phyloP scores from a whole-genome alignment of 2,888 invertebrate genomes.

The Notodonta dromedarius region DNA sequence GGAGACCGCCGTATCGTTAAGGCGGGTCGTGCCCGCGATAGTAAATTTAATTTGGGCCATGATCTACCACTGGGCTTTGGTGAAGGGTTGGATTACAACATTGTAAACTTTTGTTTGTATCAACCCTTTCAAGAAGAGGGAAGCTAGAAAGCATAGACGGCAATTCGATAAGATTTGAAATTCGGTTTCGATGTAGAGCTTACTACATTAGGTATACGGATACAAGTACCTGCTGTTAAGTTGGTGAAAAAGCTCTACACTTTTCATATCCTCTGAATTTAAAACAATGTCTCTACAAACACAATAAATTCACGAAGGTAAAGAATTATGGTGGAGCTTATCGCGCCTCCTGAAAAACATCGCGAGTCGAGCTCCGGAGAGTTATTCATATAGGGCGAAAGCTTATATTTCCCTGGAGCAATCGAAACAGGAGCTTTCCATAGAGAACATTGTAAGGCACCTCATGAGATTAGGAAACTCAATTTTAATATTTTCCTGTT shows the following conservation, averaged over 20 bases:
- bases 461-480: slow-evolving; percentile 25
- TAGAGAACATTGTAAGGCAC: slow-evolving; percentile 54
- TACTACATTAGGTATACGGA: too few relatives aligned
- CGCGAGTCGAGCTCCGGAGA: slow-evolving; percentile 53
- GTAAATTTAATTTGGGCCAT: not conserved
- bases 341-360: slow-evolving; percentile 67
- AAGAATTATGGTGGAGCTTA: slow-evolving; percentile 69
- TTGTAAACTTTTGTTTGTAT: not conserved
- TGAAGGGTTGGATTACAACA: not conserved
- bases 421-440: slow-evolving; percentile 39
- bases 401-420: slow-evolving; percentile 71
- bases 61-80: not conserved
- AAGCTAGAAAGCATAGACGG: too few relatives aligned
- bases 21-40: slow-evolving; percentile 32
- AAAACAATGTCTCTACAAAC: slow-evolving; percentile 7
- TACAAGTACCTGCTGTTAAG: too few relatives aligned
- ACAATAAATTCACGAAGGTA: slow-evolving; percentile 53
- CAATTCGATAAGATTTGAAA: too few relatives aligned
- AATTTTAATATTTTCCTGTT: too few relatives aligned
- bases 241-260: too few relatives aligned
- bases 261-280: too few relatives aligned
- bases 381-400: slow-evolving; percentile 65
- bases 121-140: not conserved
- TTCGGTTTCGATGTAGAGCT: too few relatives aligned
- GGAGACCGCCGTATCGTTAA: slow-evolving; percentile 15